Evolutionary conservation across 2,797 vertebrate species (phyloP).

Genomic region (Spinus pinus): DNA sequence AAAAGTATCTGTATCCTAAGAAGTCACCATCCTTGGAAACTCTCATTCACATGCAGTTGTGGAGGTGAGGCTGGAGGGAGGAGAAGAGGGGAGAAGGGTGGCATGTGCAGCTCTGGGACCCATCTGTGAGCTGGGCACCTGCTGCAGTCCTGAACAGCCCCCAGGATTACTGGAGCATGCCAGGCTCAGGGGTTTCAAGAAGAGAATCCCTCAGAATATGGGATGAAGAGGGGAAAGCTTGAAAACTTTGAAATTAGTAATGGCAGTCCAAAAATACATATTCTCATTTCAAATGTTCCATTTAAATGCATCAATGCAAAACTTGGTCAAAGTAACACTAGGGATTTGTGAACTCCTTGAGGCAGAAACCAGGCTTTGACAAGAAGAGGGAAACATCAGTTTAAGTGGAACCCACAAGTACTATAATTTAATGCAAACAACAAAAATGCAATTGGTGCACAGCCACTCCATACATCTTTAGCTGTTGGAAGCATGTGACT

Average conservation of each 20-base stretch:
- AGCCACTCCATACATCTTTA: background rate
- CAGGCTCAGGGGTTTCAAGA: background rate
- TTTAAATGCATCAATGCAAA: background rate
- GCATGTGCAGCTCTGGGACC: background rate
- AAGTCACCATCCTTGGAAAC: background rate
- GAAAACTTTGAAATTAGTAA: background rate
- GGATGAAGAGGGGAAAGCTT: background rate
- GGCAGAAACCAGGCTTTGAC: background rate
- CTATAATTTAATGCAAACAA: background rate
- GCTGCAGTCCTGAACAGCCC: background rate
- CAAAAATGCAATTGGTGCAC: background rate
- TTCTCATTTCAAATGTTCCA: background rate
- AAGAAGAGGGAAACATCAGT: background rate
- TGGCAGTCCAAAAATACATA: background rate
- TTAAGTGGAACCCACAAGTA: accelerated
- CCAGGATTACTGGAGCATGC: background rate
- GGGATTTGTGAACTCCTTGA: background rate
- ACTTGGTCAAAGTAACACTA: background rate
- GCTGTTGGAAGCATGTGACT: background rate
- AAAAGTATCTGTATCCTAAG: background rate
- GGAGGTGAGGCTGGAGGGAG: background rate
- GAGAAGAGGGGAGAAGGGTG: background rate
- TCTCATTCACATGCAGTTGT: background rate
- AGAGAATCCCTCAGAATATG: background rate
- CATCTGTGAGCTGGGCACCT: background rate